phyloP scores from a whole-genome alignment of 2,888 invertebrate species.

The Uloborus plumipes region DNA sequence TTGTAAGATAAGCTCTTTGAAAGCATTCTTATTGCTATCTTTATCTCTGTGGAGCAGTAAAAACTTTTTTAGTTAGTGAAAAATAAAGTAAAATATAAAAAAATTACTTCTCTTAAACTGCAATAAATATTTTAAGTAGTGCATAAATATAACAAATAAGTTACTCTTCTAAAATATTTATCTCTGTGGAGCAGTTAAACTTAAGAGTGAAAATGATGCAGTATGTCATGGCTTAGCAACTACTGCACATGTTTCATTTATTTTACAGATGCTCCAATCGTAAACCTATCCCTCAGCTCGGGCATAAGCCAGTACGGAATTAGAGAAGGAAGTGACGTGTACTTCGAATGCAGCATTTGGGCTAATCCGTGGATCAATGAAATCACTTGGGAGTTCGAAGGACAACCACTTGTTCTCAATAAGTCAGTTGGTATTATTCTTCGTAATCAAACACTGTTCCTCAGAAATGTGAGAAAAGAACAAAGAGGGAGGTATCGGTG shows the following conservation, averaged over 20 bases:
- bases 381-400: conserved; percentile 59
- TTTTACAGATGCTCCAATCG: conserved; percentile 40
- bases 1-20: no score
- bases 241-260: neutral
- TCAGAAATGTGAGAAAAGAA: conserved; percentile 37
- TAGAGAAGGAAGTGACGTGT: conserved; percentile 55
- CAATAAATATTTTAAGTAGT: no score
- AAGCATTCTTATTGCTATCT: no score
- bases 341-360: conserved; percentile 56
- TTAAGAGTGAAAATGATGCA: no score
- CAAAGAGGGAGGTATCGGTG: conserved; percentile 51
- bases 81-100: no score
- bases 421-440: conserved; percentile 38
- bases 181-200: no score
- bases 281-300: conserved; percentile 34
- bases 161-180: no score
- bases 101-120: no score
- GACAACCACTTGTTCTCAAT: conserved; percentile 31
- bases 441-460: conserved; percentile 43
- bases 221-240: neutral
- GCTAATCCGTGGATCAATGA: conserved; percentile 62
- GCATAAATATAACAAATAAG: no score
- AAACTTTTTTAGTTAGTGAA: no score
- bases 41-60: no score
- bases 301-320: conserved; percentile 37